Base-by-base conservation (phyloP, 2,797 vertebrate species). In the Muraenolepis orangiensis region DNA sequence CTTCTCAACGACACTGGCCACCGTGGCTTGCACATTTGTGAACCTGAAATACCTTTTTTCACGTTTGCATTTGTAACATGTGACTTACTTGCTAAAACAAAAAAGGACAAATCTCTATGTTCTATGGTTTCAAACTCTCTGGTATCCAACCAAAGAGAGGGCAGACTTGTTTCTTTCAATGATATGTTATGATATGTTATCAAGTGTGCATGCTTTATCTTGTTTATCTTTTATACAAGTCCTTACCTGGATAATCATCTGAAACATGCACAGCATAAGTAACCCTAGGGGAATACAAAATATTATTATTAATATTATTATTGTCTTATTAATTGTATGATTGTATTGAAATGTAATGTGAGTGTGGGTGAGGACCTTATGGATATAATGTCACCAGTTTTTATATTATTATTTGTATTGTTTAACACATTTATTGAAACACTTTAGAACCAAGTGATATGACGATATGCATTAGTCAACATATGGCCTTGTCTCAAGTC, bases 161-260 rank as follows among this genome's bases (percentile, higher is more conserved):
- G 57, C 7, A 1, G 57, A 7, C 12, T 64, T n/a, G 51, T 57
- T 57, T 57, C 20, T 20, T 20, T 46, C 51, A 57, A 57, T 57
- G 6, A 57, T 23, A 64, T 64, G n/a, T 57, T 57, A 64, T 64
- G 3, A 26, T n/a, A n/a, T n/a, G n/a, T n/a, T n/a, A 64, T 64
- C 12, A 64, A 31, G 28, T 67, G 13, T 30, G 13, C 66, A 67
- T 30, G 23, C 57, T 64, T 64, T 26, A 4, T 61, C 20, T 61
- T n/a, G n/a, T 64, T 64, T 26, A 4, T 61, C 20, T 61, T n/a
- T 10, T 64, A 64, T 29, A 36, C 31, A 23, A 42, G 32, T 71
- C 64, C 84, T 73, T 95, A 96, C 95, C 95, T 96, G 95, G 95
- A 79, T 96, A 96, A 90, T 96, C 95, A 86, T 96, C 95, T 73